Percentiles rank a stretch among this genome's conserved stretches.
These are phyloP conservation scores for Eupithecia exiguata DNA, from an alignment of 2,888 invertebrate genomes.

Conservation along the genomic window DNA sequence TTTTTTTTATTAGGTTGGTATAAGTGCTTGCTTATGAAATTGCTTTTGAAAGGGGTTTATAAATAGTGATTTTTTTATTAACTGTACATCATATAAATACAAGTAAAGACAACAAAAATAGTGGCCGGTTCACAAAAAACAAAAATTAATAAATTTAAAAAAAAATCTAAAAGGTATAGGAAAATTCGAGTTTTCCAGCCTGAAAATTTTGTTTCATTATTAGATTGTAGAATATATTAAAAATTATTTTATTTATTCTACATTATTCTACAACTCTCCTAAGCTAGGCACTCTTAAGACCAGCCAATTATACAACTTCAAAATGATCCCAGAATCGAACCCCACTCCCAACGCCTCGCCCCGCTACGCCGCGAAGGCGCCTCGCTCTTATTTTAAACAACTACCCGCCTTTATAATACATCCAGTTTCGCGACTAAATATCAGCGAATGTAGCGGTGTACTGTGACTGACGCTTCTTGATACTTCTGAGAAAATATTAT, in stretches of 20 bases:
- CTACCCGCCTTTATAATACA: constrained; percentile 82
- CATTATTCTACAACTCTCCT: not conserved
- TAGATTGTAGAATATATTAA: not conserved
- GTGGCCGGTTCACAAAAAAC: too few relatives aligned
- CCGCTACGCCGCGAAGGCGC: constrained; percentile 50
- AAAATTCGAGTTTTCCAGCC: not conserved
- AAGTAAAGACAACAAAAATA: too few relatives aligned
- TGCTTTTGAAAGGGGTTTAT: too few relatives aligned
- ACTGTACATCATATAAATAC: too few relatives aligned
- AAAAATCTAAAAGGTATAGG: too few relatives aligned
- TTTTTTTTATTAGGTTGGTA: too few relatives aligned
- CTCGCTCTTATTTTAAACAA: constrained; percentile 83
- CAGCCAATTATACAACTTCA: not conserved
- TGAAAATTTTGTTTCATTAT: not conserved
- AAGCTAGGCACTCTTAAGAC: not conserved
- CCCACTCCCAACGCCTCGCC: constrained; percentile 38
- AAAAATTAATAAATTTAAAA: too few relatives aligned
- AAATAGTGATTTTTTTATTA: too few relatives aligned
- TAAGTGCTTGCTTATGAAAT: too few relatives aligned
- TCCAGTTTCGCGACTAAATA: constrained; percentile 84
- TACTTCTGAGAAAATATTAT: constrained; percentile 54
- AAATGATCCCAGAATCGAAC: constrained; percentile 61
- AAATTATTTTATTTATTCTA: too few relatives aligned
- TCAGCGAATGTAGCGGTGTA: constrained; percentile 80
- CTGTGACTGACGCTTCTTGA: constrained; percentile 55